Base-by-base conservation (phyloP, 2,113 vertebrate species). In the Phalacrocorax brasilianus region DNA sequence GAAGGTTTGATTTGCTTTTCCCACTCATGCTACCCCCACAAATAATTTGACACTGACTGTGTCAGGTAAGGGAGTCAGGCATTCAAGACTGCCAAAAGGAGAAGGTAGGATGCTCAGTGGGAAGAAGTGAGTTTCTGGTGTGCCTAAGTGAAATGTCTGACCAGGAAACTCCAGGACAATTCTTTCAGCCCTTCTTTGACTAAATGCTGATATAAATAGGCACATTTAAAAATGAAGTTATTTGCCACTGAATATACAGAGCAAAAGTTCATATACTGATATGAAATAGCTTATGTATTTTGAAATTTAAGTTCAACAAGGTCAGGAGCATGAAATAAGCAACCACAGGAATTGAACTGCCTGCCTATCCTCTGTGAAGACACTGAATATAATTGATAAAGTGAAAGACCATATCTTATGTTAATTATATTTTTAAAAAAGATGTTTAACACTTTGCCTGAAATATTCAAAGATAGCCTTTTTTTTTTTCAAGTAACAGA, bases 131-230 rank as follows among this genome's bases (percentile, higher is more conserved):
- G 45, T 11, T 56, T 28, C 38, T 33, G 16, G 10, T 20, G 12
- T 10, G 14, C 19, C n/a, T 0, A 0, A 77, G 30, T 9, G 35
- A 83, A 59, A 26, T 3, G 9, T 28, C 30, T 47, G 30, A 66
- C 22, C 26, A 35, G 32, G 9, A 77, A 62, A 78, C 7, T 70
- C 38, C 27, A 52, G 7, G 13, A 61, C 55, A 61, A 35, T 32
- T 35, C 26, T 61, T 52, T 68, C 45, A 61, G 21, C 17, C 26
- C 33, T 68, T 45, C 50, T 56, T 45, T 7, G 12, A 55, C 32
- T 55, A 38, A 38, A 38, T 6, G 8, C 26, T 30, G 33, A 35
- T 67, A 30, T 30, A 67, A 11, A 26, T 18, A 52, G 14, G 12
- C 5, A 17, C 3, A 8, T 21, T 70, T 61, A 61, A n/a, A 24